Base-by-base conservation (phyloP, 2,888 invertebrate genomes). In the Beris chalybata region DNA sequence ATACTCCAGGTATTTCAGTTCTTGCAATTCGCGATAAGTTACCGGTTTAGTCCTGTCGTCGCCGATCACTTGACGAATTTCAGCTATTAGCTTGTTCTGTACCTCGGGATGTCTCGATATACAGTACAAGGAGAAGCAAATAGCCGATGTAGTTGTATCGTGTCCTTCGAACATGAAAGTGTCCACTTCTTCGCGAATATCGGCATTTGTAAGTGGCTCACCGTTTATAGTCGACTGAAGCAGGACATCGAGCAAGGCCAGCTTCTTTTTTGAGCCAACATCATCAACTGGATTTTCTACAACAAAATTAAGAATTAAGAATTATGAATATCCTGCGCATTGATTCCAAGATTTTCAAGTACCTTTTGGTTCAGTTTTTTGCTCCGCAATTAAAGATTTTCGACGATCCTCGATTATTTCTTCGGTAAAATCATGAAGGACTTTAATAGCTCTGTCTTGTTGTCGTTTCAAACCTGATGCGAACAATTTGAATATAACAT, bases 111-210 rank as follows among this genome's bases (percentile, higher is more conserved):
- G 70, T 5, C 75, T 69, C 0, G 79, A 73, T 15, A 79, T 69
- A 30, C 71, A 61, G 66, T 74, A 72, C 0, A 79, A 68, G 9
- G 73, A 71, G 29, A 78, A 79, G 30, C 73, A 71, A 2, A 78
- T 71, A 0, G 74, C 78, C 12, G 75, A 74, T 0, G 77, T 73
- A 11, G 79, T 78, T 7, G 79, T 79, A 32, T 80, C 79, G 22
- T 79, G 78, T 1, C 79, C 79, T 68, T 86, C 89, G 76, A 89
- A 89, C 85, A 89, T 86, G 71, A 89, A 89, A 0, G 89, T 89
- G 69, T 89, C 86, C 0, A 89, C 87, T 81, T 90, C 87, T 75
- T 88, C 87, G 64, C 86, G 81, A 7, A 90, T 83, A 67, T 85
- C 84, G 9, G 84, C 79, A 67, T 86, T 83, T 0, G 83, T 81